Evolutionary conservation across 1,140 invertebrate genomes (phyloP).

Genomic region (Meteorus sp.): DNA sequence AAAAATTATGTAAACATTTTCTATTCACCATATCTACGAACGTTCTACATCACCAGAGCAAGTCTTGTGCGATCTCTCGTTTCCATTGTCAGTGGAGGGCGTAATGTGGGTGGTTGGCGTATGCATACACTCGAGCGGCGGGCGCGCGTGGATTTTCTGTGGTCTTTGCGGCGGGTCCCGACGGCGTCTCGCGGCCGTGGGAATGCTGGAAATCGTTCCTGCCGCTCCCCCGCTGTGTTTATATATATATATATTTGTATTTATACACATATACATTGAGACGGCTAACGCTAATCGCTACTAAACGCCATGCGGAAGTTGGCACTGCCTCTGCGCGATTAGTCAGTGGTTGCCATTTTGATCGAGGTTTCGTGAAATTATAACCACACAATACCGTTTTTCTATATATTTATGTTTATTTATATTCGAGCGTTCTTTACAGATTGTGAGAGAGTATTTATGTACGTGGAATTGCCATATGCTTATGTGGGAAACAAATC

Average conservation of each 20-base stretch:
- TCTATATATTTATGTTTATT: no score
- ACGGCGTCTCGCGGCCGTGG: conserved; percentile 15
- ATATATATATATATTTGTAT: conserved; percentile 2
- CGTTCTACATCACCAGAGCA: not conserved
- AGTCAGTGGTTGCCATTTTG: conserved; percentile 8
- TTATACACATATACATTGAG: conserved; percentile 5
- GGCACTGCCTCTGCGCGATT: conserved; percentile 4
- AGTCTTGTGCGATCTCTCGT: not conserved
- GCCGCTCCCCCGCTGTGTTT: conserved; percentile 12
- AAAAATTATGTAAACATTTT: no score
- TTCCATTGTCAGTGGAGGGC: conserved; percentile 1
- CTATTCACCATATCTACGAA: no score
- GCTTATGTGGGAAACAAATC: no score
- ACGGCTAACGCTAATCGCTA: conserved; percentile 4
- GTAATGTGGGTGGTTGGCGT: conserved; percentile 14
- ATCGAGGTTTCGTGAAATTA: not conserved
- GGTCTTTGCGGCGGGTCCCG: conserved; percentile 12
- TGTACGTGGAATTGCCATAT: no score
- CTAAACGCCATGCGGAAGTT: conserved; percentile 19
- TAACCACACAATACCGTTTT: not conserved
- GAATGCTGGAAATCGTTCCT: conserved; percentile 15
- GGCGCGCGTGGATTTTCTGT: conserved; percentile 16
- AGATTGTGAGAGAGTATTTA: no score
- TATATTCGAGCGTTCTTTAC: no score
- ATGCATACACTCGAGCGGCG: no score